These are phyloP conservation scores for Drosophila kohkoa DNA, from an alignment of 1,140 invertebrate genomes.

Conservation along the genomic window DNA sequence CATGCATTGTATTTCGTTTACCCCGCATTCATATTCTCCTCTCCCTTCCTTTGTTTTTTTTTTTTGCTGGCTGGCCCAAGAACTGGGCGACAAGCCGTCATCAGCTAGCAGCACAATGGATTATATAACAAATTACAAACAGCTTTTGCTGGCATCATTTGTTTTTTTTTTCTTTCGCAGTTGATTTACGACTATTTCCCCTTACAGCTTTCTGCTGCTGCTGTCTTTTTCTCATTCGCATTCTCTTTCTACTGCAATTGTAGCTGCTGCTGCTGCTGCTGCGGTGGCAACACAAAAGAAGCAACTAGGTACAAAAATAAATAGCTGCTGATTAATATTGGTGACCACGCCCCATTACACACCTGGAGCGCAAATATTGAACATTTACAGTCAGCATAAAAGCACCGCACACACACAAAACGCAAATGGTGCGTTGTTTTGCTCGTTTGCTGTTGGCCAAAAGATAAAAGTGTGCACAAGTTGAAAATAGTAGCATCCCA, in stretches of 20 bases:
- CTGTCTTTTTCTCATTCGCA: neutral
- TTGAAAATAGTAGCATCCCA: slow-evolving; percentile 59
- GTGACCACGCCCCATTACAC: slow-evolving; percentile 50
- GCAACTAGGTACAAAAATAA: slow-evolving; percentile 26
- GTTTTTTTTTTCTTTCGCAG: slow-evolving; percentile 64
- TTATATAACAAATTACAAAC: slow-evolving; percentile 66
- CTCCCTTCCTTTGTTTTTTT: neutral
- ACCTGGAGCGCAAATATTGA: slow-evolving; percentile 59
- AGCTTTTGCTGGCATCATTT: slow-evolving; percentile 65
- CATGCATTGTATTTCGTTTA: slow-evolving; percentile 34
- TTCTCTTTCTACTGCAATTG: no score
- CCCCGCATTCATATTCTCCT: no score
- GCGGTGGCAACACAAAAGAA: neutral
- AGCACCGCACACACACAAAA: neutral
- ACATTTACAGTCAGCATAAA: slow-evolving; percentile 58
- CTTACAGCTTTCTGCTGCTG: neutral
- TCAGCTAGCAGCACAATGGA: slow-evolving; percentile 8
- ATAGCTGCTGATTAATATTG: slow-evolving; percentile 53
- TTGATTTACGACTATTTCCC: slow-evolving; percentile 64
- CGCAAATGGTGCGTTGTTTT: slow-evolving; percentile 27
- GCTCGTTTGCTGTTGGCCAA: slow-evolving; percentile 24
- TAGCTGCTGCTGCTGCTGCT: neutral
- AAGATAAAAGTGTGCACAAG: slow-evolving; percentile 65
- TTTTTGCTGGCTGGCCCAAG: neutral
- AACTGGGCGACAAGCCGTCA: slow-evolving; percentile 26